A percentile compares a stretch with the other conserved stretches of the same genome.
These are phyloP conservation scores for Melanophora roralis DNA, from an alignment of 2,888 invertebrate genomes.

Conservation along the genomic window DNA sequence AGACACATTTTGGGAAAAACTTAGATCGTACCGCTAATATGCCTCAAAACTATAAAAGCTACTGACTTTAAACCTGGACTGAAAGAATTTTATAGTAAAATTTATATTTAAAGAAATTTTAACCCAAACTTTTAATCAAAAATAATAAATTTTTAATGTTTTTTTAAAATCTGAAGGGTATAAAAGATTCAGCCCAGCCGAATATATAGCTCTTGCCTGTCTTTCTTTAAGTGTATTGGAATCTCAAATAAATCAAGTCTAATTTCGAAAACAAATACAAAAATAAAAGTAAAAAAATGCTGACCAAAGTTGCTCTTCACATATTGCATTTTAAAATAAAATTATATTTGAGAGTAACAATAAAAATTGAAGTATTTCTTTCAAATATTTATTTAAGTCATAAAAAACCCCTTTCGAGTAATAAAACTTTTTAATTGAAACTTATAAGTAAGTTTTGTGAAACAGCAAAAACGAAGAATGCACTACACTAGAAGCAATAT, in stretches of 20 bases:
- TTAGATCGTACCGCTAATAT: too few species aligned
- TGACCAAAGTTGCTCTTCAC: constrained; percentile 18
- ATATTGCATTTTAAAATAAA: constrained; percentile 20
- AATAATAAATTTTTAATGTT: too few species aligned
- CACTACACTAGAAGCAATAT: constrained; percentile 5
- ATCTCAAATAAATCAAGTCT: background rate
- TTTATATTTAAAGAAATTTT: too few species aligned
- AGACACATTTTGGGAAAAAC: too few species aligned
- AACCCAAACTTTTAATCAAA: too few species aligned
- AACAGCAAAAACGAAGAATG: background rate
- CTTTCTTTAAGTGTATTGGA: background rate
- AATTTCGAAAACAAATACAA: constrained; percentile 12
- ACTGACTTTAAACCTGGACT: too few species aligned
- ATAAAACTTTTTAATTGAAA: constrained; percentile 43
- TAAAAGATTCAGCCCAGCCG: too few species aligned
- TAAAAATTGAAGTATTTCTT: background rate
- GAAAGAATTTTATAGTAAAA: too few species aligned
- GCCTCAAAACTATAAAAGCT: too few species aligned
- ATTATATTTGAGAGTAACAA: constrained; percentile 14
- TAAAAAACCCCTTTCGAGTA: constrained; percentile 13
- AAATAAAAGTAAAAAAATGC: constrained; percentile 12
- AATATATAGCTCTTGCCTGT: background rate
- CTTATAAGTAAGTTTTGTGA: constrained; percentile 40
- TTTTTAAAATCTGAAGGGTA: too few species aligned
- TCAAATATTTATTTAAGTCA: constrained; percentile 14